These are phyloP conservation scores for Melipona bicolor DNA, from an alignment of 2,888 invertebrate species.

Conservation along the genomic window DNA sequence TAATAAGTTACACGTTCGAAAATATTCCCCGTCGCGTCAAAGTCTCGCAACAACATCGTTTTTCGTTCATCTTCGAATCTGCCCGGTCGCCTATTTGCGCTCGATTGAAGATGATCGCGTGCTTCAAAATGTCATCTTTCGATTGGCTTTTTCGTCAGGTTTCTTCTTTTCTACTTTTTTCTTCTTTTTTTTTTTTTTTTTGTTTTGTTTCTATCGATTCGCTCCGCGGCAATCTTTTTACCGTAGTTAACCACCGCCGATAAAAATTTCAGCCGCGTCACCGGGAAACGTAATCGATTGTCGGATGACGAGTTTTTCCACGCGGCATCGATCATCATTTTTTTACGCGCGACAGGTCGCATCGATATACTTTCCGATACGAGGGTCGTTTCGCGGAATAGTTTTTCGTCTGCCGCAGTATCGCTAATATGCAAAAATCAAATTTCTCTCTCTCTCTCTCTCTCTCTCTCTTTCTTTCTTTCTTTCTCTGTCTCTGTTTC, in stretches of 20 bases:
- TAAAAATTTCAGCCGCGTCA: slow-evolving; percentile 25
- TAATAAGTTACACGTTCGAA: not conserved
- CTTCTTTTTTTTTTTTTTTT: too few species aligned
- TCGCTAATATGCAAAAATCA: slow-evolving; percentile 9
- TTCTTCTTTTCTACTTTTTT: too few species aligned
- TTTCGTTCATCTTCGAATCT: not conserved
- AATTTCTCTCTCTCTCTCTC: not conserved
- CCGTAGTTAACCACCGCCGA: not conserved
- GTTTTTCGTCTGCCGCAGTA: not conserved
- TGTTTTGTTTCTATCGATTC: not conserved
- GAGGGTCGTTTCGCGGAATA: not conserved
- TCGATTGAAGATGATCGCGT: not conserved
- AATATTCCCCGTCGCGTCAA: not conserved
- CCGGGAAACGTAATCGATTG: slow-evolving; percentile 27
- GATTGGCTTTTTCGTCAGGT: not conserved
- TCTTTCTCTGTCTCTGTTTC: not conserved
- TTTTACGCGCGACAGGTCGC: slow-evolving; percentile 19
- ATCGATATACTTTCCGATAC: not conserved
- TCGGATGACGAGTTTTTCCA: slow-evolving; percentile 20
- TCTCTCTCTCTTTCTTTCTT: not conserved
- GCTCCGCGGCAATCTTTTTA: not conserved
- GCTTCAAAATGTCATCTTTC: not conserved
- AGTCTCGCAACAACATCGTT: not conserved
- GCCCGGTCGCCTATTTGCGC: slow-evolving; percentile 2
- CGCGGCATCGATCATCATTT: slow-evolving; percentile 36